Evolutionary conservation across 1,140 invertebrate species (phyloP), one percentile per base, ranked within the genome.

Genomic region (Heliconius melpomene): DNA sequence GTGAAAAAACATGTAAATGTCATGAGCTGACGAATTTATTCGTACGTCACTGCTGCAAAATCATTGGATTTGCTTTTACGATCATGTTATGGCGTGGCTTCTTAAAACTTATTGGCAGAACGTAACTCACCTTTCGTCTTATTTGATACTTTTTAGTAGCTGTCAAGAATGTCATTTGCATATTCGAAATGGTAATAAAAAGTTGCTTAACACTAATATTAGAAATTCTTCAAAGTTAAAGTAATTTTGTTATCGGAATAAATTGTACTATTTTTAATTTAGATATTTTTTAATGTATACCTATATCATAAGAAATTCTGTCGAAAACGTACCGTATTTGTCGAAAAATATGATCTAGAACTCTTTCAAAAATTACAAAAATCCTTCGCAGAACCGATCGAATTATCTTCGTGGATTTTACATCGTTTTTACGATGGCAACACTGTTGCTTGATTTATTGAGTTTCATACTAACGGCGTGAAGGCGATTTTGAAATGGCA

Each of bases 361-460:
- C 77, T 50, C n/a, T 36, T 77, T 72, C 40, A 72, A 86, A 79
- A 82, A 78, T 75, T 29, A 82, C 89, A 85, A 84, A 90, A 89
- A 86, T 83, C 85, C 83, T 93, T 93, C 91, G 83, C 79, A 84
- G 91, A 93, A 93, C 74, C 89, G 86, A 93, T 91, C 90, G 91
- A 90, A 93, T 93, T 93, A 93, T 92, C 90, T 90, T 79, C 79
- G 83, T 87, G 84, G 88, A 88, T 90, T 92, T 90, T 91, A 91
- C 89, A 85, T 82, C 84, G 79, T 74, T 75, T 93, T 93, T 93
- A 93, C 88, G 91, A 93, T 72, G 79, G 84, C 89, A 88, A 93
- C 91, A 93, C 74, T 91, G 91, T 93, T 93, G 91, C 90, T 78
- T 89, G 89, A 90, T 89, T 90, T 90, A 90, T 89, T 82, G 82